A percentile compares a stretch with the other conserved stretches of the same genome.
phyloP scores from a whole-genome alignment of 2,797 vertebrate species.

The Cirrhinus molitorella region DNA sequence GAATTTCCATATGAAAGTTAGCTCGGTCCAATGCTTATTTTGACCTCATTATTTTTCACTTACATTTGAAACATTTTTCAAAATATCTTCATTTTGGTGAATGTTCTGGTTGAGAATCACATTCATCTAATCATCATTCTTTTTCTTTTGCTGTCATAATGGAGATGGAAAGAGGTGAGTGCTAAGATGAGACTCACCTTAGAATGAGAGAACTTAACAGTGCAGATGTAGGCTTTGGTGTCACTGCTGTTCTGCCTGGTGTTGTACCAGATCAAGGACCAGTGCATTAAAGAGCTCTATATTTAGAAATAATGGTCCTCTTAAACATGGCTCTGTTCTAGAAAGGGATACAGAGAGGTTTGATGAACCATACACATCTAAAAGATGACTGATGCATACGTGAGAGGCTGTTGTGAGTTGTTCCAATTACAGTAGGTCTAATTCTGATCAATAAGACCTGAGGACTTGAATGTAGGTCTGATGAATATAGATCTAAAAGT shows the following conservation, averaged over 20 bases:
- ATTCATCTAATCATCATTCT: conserved; percentile 13
- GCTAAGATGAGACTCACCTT: conserved; percentile 25
- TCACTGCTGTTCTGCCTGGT: conserved; percentile 43
- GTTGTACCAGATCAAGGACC: conserved; percentile 46
- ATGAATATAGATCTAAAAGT: conserved; percentile 20
- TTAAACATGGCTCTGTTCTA: conserved; percentile 39
- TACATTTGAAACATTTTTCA: not conserved
- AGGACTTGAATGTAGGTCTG: not conserved
- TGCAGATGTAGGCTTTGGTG: conserved; percentile 47
- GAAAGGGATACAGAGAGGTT: conserved; percentile 28
- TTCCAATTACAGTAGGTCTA: not conserved
- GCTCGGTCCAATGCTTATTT: not conserved
- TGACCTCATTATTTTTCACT: not conserved
- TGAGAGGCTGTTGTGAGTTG: not conserved
- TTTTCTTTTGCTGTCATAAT: conserved; percentile 15
- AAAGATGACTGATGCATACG: conserved; percentile 12
- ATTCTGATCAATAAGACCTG: conserved; percentile 12
- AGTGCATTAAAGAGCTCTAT: conserved; percentile 51
- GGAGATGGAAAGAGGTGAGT: not conserved
- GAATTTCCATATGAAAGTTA: not conserved
- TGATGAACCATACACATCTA: conserved; percentile 18
- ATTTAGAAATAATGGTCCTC: conserved; percentile 62
- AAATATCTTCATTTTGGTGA: not conserved
- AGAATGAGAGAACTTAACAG: conserved; percentile 21
- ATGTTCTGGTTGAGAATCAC: not conserved